Base-by-base conservation (phyloP, 2,888 invertebrate species). In the Drosophila tanythrix region DNA sequence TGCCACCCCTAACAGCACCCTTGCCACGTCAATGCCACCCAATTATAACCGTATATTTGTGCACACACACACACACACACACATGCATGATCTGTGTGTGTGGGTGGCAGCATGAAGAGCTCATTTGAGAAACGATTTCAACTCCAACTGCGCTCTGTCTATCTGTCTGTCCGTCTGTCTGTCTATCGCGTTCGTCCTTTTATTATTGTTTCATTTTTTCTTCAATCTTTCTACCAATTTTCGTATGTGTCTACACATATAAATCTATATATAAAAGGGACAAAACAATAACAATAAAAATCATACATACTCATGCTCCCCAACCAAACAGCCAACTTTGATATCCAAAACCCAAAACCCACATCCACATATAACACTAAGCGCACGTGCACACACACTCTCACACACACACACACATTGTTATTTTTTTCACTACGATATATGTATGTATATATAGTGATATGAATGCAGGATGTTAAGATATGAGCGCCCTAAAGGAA, bases 271-370 rank as follows among this genome's bases (percentile, higher is more conserved):
- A 55, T 91, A 90, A 86, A 88, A 88, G 82, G 87, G 83, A 90
- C 91, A 90, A 88, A 91, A 86, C 88, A 90, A 90, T 91, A 91
- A 91, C 91, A 90, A 90, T 91, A 90, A 90, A 91, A 90, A 90
- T 90, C 87, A 90, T 83, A 81, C 77, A 88, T 90, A 82, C 82
- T 74, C 79, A 68, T 71, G 62, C 67, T 59, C 66, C 58, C 48
- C 33, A 62, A 46, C 55, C 70, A 70, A 73, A 25, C 25, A 6
- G 18, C 27, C 66, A 58, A 61, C 43, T 59, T 74, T 67, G 53
- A 62, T 59, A 55, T 58, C 58, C 38, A 40, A 57, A 56, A 38
- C 52, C 33, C 29, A 59, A 62, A 50, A 40, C 10, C 29, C 65
- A 60, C 38, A 69, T 38, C 35, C 48, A 29, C 33, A 43, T 27